Base-by-base conservation (phyloP, 2,888 invertebrate genomes). In the Dasysyrphus tricinctus region DNA sequence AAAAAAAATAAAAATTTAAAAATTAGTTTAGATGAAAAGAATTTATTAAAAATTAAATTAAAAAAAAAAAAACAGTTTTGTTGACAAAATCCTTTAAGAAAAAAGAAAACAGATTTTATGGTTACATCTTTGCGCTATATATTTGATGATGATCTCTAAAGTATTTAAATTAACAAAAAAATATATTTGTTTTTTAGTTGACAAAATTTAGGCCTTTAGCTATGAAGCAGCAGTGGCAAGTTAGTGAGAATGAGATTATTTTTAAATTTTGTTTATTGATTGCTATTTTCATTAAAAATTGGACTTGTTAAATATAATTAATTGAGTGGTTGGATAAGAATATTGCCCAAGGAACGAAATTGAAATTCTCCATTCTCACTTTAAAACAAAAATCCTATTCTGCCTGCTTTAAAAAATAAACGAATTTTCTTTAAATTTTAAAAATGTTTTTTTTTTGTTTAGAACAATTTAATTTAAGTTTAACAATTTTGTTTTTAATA, bases 381-480 rank as follows among this genome's bases (percentile, higher is more conserved):
- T n/a, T 32, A 3, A 19, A 61, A 4, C 5, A 57, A 16, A 39
- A 57, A 6, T 9, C 7, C 2, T 0, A 32, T 56, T 56, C 32
- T 9, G 5, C 11, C 16, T 5, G 32, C 34, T 44, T 57, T 12
- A 7, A 39, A 32, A 39, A 32, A 65, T 19, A 63, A 32, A 9
- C 2, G 19, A 16, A 34, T 49, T 75, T 32, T 51, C 44, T 47
- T 39, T 56, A 14, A 70, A 61, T 42, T 6, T 37, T 44, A 54
- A 63, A 24, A 65, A 19, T 24, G 51, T 74, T 78, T 74, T 24
- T 24, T 24, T 24, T 24, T 24, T 78, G 80, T 80, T 81, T 80
- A 77, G 81, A 78, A 61, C 69, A 85, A 81, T 85, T 74, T 85
- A 74, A 74, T 81, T 81, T 81, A 85, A 81, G 80, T 63, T 49